Evolutionary conservation across 30 jellyfish, hydroid and myxozoan species (phyloP).

Genomic region (Cassiopea andromeda): DNA sequence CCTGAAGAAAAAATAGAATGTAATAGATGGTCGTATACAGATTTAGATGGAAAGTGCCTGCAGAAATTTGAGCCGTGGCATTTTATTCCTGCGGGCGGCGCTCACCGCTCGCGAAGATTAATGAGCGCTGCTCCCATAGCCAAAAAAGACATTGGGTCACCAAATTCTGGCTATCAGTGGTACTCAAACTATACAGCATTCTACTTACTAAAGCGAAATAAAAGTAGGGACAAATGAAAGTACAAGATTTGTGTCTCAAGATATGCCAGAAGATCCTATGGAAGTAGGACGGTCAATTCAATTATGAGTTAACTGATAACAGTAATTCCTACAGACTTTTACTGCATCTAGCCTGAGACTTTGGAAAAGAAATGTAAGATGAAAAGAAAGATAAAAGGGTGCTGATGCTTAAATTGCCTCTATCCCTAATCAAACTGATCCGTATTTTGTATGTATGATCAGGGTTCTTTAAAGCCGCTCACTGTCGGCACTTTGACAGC

Average conservation of each 20-base stretch:
- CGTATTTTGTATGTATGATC: background rate
- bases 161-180: too few species aligned
- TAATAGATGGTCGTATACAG: too few species aligned
- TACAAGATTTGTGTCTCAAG: background rate
- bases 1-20: too few species aligned
- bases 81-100: too few species aligned
- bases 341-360: background rate
- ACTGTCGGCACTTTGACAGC: too few species aligned
- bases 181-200: too few species aligned
- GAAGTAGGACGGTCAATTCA: background rate
- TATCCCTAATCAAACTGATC: constrained; percentile 24
- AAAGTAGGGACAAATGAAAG: background rate
- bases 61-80: too few species aligned
- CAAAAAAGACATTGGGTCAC: too few species aligned
- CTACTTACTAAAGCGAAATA: too few species aligned
- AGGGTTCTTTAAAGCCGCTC: background rate
- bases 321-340: background rate
- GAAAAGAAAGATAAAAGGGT: background rate
- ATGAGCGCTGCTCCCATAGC: too few species aligned
- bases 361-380: background rate
- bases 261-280: background rate
- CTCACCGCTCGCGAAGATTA: too few species aligned
- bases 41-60: too few species aligned
- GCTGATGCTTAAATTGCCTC: background rate
- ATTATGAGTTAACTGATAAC: background rate